These are phyloP conservation scores for Bombyx mandarina DNA, from an alignment of 1,140 invertebrate species.

Conservation along the genomic window DNA sequence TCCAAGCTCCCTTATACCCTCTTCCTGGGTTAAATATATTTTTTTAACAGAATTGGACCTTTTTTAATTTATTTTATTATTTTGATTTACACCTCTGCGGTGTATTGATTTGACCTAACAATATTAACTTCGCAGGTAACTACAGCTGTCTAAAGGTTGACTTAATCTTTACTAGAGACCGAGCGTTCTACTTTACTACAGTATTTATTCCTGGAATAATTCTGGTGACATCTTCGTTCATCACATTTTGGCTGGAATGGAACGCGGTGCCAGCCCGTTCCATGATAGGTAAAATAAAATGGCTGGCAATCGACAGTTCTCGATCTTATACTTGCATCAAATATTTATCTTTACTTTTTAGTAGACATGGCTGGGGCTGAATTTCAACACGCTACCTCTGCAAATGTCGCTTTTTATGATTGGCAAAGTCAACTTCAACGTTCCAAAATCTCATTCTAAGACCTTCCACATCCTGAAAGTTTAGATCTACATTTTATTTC, in stretches of 20 bases:
- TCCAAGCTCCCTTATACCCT: slow-evolving; percentile 17
- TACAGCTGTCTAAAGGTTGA: slow-evolving; percentile 92
- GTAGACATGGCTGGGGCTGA: slow-evolving; percentile 54
- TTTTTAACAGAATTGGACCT: slow-evolving; percentile 16
- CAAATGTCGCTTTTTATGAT: slow-evolving; percentile 31
- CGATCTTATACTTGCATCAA: slow-evolving; percentile 54
- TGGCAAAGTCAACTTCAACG: slow-evolving; percentile 6
- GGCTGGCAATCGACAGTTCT: slow-evolving; percentile 55
- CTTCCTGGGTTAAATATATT: slow-evolving; percentile 15
- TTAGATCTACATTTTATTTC: slow-evolving; percentile 32
- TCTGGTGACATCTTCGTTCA: slow-evolving; percentile 91
- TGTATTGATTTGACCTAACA: slow-evolving; percentile 39
- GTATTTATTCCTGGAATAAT: slow-evolving; percentile 93
- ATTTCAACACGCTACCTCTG: slow-evolving; percentile 51
- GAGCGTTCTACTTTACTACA: slow-evolving; percentile 91
- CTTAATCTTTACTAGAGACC: slow-evolving; percentile 84
- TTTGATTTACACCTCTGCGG: slow-evolving; percentile 5
- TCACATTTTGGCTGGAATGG: slow-evolving; percentile 94
- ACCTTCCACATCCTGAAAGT: neutral
- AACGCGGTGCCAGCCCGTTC: slow-evolving; percentile 91
- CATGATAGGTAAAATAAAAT: slow-evolving; percentile 81
- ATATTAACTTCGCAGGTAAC: slow-evolving; percentile 78
- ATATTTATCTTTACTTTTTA: slow-evolving; percentile 31
- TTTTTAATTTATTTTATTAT: neutral
- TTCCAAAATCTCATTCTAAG: neutral